Percentiles rank a stretch among this genome's conserved stretches.
These are phyloP conservation scores for Psammodynastes pulverulentus DNA, from an alignment of 2,113 vertebrate species.

Conservation along the genomic window DNA sequence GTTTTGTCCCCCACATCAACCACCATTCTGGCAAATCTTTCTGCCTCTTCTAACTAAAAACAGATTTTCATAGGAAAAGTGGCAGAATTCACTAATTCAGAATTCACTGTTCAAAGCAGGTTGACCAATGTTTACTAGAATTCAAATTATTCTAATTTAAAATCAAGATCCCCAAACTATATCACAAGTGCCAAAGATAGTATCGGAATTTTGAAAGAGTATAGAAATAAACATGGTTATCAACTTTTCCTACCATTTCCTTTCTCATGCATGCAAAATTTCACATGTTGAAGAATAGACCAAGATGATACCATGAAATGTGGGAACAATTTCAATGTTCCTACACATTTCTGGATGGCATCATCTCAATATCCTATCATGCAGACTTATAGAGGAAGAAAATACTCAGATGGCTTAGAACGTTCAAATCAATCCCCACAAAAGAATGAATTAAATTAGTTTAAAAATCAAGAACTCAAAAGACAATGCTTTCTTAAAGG, in stretches of 20 bases:
- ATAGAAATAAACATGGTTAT: not conserved
- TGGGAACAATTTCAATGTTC: not conserved
- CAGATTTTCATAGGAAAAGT: not conserved
- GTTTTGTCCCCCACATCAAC: conserved; percentile 92
- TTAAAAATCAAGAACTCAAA: not conserved
- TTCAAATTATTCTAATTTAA: not conserved
- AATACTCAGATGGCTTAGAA: not conserved
- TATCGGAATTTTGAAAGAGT: not conserved
- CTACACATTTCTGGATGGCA: not conserved
- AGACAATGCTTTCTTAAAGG: not conserved
- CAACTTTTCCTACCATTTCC: not conserved
- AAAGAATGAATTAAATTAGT: not conserved
- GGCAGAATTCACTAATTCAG: not conserved
- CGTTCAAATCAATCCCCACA: not conserved
- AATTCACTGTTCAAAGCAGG: not conserved
- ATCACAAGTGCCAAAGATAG: not conserved
- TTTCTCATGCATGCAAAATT: not conserved
- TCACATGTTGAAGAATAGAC: not conserved
- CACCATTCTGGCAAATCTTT: conserved; percentile 90
- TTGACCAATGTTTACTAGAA: not conserved
- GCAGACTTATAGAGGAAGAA: not conserved
- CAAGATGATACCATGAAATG: not conserved
- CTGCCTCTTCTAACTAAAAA: conserved; percentile 93
- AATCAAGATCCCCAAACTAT: not conserved
- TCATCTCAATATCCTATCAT: not conserved